Evolutionary conservation across 2,888 invertebrate species (phyloP).

Genomic region (Ophraella communa): DNA sequence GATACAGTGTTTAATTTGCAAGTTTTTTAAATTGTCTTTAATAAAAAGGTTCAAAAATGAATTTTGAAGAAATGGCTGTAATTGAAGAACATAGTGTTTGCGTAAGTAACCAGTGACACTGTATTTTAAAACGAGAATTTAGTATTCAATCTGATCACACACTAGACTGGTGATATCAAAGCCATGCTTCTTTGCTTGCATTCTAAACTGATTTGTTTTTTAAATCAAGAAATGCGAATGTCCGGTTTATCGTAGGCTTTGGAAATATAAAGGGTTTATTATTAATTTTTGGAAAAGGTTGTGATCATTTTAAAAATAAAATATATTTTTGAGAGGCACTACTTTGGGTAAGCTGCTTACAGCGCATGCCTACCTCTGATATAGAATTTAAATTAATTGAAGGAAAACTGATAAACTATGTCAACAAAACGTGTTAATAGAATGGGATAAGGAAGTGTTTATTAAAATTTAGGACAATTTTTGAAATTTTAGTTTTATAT

Average conservation of each 20-base stretch:
- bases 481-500: not conserved
- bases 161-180: constrained; percentile 12
- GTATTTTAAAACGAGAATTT: constrained; percentile 13
- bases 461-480: not conserved
- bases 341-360: constrained; percentile 19
- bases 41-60: constrained; percentile 61
- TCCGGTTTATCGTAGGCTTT: not conserved
- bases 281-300: not conserved
- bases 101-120: constrained; percentile 61
- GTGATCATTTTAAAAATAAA: not conserved
- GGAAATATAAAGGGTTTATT: not conserved
- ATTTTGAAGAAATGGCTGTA: constrained; percentile 69
- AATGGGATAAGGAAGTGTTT: not conserved
- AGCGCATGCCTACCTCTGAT: constrained; percentile 15
- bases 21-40: constrained; percentile 36
- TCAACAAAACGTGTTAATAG: not conserved
- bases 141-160: constrained; percentile 21
- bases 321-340: constrained; percentile 29
- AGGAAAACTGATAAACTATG: not conserved
- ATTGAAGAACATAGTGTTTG: constrained; percentile 68
- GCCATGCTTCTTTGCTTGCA: constrained; percentile 8
- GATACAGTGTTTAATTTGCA: constrained; percentile 36
- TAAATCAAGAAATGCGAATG: not conserved
- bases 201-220: not conserved
- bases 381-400: constrained; percentile 16